A percentile compares a stretch with the other conserved stretches of the same genome.
phyloP scores from a whole-genome alignment of 1,140 invertebrate genomes.

The Elymnias hypermnestra region DNA sequence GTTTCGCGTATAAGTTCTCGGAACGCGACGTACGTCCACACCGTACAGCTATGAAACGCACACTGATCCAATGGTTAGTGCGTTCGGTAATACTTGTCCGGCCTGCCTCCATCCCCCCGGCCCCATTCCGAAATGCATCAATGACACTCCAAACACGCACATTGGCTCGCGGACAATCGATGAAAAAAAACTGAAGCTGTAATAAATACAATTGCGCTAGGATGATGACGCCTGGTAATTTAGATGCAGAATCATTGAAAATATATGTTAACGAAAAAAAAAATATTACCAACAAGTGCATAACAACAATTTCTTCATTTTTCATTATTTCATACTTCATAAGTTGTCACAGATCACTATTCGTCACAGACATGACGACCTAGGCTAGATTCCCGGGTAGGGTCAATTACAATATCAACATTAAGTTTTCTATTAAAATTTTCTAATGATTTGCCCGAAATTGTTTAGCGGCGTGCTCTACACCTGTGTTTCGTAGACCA shows the following conservation, averaged over 20 bases:
- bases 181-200: slow-evolving; percentile 44
- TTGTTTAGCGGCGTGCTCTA: too few relatives aligned
- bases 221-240: slow-evolving; percentile 17
- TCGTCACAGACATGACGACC: too few relatives aligned
- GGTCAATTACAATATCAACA: too few relatives aligned
- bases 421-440: too few relatives aligned
- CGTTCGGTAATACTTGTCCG: slow-evolving; percentile 55
- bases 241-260: slow-evolving; percentile 5
- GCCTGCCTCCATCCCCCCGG: slow-evolving; percentile 54
- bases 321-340: too few relatives aligned
- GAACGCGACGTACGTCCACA: slow-evolving; percentile 41
- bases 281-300: too few relatives aligned
- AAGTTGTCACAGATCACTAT: too few relatives aligned
- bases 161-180: slow-evolving; percentile 62
- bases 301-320: too few relatives aligned
- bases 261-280: slow-evolving; percentile 2
- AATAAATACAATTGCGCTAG: slow-evolving; percentile 26
- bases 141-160: slow-evolving; percentile 70
- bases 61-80: slow-evolving; percentile 46
- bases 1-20: slow-evolving; percentile 57
- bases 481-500: too few relatives aligned
- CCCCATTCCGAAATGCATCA: slow-evolving; percentile 70
- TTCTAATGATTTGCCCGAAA: too few relatives aligned
- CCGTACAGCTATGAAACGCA: slow-evolving; percentile 39
- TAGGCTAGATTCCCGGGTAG: too few relatives aligned